These are phyloP conservation scores for Tenualosa ilisha DNA, from an alignment of 2,797 vertebrate species.

Conservation along the genomic window DNA sequence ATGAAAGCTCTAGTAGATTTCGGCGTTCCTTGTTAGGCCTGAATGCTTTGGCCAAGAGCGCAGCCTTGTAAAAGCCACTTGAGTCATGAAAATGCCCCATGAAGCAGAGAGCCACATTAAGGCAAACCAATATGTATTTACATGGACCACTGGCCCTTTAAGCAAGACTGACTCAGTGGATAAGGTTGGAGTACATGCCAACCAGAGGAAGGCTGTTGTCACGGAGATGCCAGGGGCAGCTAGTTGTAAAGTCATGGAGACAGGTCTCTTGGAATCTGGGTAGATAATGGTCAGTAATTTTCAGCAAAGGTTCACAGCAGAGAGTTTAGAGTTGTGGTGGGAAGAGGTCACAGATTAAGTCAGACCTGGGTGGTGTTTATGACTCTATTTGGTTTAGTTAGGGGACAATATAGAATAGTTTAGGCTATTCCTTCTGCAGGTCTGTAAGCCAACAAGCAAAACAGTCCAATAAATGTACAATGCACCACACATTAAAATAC, in stretches of 20 bases:
- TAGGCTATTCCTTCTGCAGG: neutral
- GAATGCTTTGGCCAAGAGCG: neutral
- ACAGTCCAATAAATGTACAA: neutral
- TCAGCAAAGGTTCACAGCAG: neutral
- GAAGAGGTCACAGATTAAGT: neutral
- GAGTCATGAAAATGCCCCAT: neutral
- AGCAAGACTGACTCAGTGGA: neutral
- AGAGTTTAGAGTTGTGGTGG: neutral
- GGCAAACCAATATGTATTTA: neutral
- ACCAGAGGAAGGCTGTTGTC: neutral
- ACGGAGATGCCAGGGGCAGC: slow-evolving; percentile 11
- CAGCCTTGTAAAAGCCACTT: neutral
- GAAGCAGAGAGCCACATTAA: slow-evolving; percentile 5
- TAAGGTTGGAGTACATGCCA: neutral
- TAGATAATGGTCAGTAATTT: neutral
- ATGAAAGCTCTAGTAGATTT: neutral
- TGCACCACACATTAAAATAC: neutral
- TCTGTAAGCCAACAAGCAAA: neutral
- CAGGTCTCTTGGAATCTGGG: neutral
- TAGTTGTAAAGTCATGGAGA: slow-evolving; percentile 4
- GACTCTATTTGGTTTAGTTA: neutral
- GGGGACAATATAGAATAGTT: neutral
- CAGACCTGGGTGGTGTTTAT: neutral
- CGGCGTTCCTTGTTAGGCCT: neutral
- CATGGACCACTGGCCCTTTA: neutral